Evolutionary conservation across 1,140 invertebrate species (phyloP).

Genomic region (Conus betulinus): DNA sequence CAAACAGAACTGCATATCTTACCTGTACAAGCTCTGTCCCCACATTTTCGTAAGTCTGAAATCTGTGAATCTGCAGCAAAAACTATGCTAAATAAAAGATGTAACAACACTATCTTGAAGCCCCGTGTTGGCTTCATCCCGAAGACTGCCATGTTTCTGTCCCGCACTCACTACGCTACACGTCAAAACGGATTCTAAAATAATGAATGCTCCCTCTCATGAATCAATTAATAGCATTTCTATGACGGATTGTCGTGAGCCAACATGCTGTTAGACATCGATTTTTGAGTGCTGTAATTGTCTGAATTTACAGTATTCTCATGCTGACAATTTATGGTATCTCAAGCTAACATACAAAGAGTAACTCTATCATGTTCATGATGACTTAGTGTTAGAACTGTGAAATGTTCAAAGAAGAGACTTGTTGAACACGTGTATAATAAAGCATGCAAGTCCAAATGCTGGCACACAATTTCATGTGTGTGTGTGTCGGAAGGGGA

Average conservation of each 20-base stretch:
- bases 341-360: neutral
- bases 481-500: too few relatives aligned
- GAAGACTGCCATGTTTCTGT: slow-evolving; percentile 33
- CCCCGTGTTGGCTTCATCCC: slow-evolving; percentile 31
- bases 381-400: too few relatives aligned
- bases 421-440: too few relatives aligned
- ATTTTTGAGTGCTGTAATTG: neutral
- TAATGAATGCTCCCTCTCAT: slow-evolving; percentile 3
- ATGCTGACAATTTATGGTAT: neutral
- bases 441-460: too few relatives aligned
- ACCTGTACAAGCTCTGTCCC: slow-evolving; percentile 50
- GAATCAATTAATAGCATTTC: neutral
- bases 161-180: slow-evolving; percentile 35
- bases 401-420: too few relatives aligned
- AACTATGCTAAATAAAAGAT: neutral
- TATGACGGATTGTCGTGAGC: neutral
- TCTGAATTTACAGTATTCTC: neutral
- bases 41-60: slow-evolving; percentile 52
- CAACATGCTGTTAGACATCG: neutral
- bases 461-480: too few relatives aligned
- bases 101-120: neutral
- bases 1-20: slow-evolving; percentile 19
- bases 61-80: slow-evolving; percentile 35
- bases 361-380: too few relatives aligned
- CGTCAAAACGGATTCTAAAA: slow-evolving; percentile 4